A percentile compares a stretch with the other conserved stretches of the same genome.
phyloP scores from a whole-genome alignment of 2,888 invertebrate genomes.

The Alloplasta piceator region DNA sequence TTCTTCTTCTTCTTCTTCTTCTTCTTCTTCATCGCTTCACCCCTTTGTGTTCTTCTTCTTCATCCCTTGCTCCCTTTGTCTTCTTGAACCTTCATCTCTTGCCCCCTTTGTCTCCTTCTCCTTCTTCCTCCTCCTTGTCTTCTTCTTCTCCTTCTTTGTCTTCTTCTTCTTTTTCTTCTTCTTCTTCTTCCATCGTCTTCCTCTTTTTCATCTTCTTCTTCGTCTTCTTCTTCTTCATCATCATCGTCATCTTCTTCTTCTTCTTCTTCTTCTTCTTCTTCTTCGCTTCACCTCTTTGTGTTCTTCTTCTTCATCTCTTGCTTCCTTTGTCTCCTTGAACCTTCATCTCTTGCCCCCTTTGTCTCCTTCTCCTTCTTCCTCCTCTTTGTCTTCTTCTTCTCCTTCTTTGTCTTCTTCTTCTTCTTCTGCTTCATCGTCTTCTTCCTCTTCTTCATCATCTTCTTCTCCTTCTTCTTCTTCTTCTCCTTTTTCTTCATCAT shows the following conservation, averaged over 20 bases:
- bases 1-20: constrained; percentile 17
- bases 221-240: no score
- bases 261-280: constrained; percentile 28
- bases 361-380: constrained; percentile 29
- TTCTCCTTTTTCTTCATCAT: not conserved
- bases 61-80: not conserved
- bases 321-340: constrained; percentile 44
- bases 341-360: not conserved
- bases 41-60: not conserved
- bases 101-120: not conserved
- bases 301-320: constrained; percentile 10
- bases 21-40: constrained; percentile 4
- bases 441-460: not conserved
- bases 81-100: not conserved
- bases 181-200: not conserved
- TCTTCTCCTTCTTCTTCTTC: not conserved
- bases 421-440: not conserved
- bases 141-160: not conserved
- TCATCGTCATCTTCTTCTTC: constrained; percentile 18
- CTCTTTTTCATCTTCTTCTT: constrained; percentile 11
- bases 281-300: not conserved
- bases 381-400: constrained; percentile 22
- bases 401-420: constrained; percentile 5
- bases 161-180: constrained; percentile 33
- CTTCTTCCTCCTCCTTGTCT: constrained; percentile 14